Evolutionary conservation across 1,140 invertebrate genomes (phyloP).

Genomic region (Asobara japonica): DNA sequence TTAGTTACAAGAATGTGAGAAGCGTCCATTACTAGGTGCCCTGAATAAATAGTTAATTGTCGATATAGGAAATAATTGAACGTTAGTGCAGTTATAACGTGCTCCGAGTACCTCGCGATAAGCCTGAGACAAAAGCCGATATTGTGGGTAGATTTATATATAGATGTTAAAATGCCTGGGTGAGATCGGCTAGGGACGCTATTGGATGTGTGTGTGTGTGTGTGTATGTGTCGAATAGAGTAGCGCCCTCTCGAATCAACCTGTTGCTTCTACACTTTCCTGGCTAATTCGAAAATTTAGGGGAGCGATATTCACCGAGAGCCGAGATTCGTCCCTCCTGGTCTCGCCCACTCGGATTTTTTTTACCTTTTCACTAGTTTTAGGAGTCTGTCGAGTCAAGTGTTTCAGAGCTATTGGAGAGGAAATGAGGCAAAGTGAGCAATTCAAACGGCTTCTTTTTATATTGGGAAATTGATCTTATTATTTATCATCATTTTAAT

Average conservation of each 20-base stretch:
- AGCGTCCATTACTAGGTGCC: constrained; percentile 7
- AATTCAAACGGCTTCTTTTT: too few species aligned
- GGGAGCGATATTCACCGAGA: neutral
- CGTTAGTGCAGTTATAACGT: constrained; percentile 22
- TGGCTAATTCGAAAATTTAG: neutral
- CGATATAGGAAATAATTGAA: constrained; percentile 26
- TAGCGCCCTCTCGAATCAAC: constrained; percentile 25
- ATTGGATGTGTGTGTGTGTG: too few species aligned
- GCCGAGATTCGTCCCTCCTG: neutral
- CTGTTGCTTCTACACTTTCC: neutral
- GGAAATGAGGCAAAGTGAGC: neutral
- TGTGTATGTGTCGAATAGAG: constrained; percentile 31
- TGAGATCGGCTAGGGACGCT: constrained; percentile 37
- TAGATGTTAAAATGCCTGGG: constrained; percentile 35
- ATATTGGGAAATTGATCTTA: neutral
- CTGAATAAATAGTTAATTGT: neutral
- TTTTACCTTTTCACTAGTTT: neutral
- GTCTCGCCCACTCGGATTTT: neutral
- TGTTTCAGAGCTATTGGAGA: neutral
- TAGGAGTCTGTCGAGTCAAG: neutral
- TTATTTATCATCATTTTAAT: too few species aligned
- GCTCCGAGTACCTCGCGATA: constrained; percentile 23
- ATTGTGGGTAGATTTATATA: constrained; percentile 20
- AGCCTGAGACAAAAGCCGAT: constrained; percentile 10
- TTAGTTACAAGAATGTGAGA: neutral